phyloP scores from a whole-genome alignment of 2,113 vertebrate species.

The Ivindomyrus marchei region DNA sequence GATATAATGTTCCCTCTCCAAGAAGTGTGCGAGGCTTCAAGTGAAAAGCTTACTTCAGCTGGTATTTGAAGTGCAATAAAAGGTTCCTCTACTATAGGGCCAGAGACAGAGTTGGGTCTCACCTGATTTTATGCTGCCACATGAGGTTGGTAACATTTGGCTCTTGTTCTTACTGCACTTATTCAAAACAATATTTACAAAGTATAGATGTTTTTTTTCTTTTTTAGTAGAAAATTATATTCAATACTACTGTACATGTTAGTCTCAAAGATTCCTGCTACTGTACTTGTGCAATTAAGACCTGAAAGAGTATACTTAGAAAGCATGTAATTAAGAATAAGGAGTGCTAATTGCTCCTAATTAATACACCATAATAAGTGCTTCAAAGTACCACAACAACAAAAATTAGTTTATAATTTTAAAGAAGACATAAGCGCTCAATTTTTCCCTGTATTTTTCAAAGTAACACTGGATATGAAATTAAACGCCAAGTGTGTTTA shows the following conservation, averaged over 20 bases:
- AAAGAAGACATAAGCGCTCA: neutral
- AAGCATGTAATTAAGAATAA: neutral
- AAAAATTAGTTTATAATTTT: neutral
- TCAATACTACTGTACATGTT: neutral
- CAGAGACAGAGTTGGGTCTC: neutral
- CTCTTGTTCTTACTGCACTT: neutral
- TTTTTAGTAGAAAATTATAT: neutral
- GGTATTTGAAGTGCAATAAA: conserved; percentile 1
- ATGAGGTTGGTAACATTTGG: neutral
- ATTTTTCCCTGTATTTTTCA: neutral
- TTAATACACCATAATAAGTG: neutral
- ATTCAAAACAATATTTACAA: neutral
- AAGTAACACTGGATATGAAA: neutral
- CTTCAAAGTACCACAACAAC: too few species aligned
- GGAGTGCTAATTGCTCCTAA: neutral
- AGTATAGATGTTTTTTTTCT: neutral
- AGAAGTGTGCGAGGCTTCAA: neutral
- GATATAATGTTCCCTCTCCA: conserved; percentile 17
- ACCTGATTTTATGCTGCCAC: neutral
- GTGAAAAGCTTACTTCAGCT: conserved; percentile 13
- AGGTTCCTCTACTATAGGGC: neutral
- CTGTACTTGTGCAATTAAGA: neutral
- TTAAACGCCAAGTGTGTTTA: neutral
- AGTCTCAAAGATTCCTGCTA: neutral
- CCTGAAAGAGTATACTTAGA: neutral